These are phyloP conservation scores for Patagioenas fasciata DNA, from an alignment of 2,113 vertebrate species.

Conservation along the genomic window DNA sequence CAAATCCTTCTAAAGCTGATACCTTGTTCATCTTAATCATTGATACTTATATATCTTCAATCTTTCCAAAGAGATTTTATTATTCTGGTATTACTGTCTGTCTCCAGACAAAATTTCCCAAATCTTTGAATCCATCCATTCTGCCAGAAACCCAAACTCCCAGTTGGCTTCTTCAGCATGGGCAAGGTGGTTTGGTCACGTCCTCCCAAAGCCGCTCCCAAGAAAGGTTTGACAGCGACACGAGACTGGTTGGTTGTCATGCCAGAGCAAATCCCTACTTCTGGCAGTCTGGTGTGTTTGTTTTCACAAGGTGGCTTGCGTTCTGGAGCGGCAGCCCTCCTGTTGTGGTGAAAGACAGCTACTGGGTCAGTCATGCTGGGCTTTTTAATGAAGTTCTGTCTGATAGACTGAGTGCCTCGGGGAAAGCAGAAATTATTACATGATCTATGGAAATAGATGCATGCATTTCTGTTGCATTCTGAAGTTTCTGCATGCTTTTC, in stretches of 20 bases:
- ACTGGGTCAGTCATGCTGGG: not conserved
- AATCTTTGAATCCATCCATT: not conserved
- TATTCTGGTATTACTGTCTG: not conserved
- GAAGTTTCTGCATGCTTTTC: not conserved
- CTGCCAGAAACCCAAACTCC: not conserved
- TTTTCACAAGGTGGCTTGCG: not conserved
- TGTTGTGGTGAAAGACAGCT: not conserved
- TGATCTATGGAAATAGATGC: not conserved
- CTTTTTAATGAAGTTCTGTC: not conserved
- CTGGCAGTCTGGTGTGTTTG: not conserved
- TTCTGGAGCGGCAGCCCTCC: not conserved
- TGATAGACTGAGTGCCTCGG: not conserved
- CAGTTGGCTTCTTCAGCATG: accelerated
- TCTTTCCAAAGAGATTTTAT: not conserved
- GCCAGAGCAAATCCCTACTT: not conserved
- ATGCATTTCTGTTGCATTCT: not conserved
- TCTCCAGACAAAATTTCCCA: not conserved
- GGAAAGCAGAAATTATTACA: not conserved
- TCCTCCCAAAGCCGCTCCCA: not conserved
- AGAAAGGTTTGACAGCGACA: not conserved
- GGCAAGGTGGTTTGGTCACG: not conserved
- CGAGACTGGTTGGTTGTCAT: not conserved
- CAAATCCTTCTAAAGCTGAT: not conserved
- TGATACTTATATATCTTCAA: not conserved
- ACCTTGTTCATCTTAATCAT: not conserved